phyloP scores from a whole-genome alignment of 2,888 invertebrate genomes.

The Exephanes ischioxanthus region DNA sequence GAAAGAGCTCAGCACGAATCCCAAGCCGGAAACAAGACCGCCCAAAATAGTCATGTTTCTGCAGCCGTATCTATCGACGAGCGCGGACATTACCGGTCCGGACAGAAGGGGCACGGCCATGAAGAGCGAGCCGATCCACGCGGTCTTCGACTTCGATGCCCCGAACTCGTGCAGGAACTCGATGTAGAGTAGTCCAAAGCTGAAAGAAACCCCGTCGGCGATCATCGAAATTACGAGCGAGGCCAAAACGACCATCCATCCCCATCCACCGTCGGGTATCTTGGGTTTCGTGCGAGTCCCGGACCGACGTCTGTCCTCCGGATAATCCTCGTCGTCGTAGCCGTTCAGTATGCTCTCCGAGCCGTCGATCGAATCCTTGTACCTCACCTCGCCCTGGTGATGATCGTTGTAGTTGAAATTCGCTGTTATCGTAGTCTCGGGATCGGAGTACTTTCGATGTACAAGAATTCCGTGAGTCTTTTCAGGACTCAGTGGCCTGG shows the following conservation, averaged over 20 bases:
- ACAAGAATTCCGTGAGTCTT: constrained; percentile 73
- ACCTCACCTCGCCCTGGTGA: constrained; percentile 85
- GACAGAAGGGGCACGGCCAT: constrained; percentile 95
- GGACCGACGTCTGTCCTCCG: constrained; percentile 69
- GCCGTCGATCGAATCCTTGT: constrained; percentile 86
- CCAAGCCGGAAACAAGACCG: constrained; percentile 90
- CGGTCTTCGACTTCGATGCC: constrained; percentile 93
- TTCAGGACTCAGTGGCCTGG: constrained; percentile 36
- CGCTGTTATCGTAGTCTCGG: constrained; percentile 69
- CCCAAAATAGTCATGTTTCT: constrained; percentile 91
- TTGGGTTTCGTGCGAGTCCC: constrained; percentile 85
- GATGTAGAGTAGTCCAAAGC: constrained; percentile 95
- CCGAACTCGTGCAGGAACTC: constrained; percentile 93
- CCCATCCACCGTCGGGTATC: constrained; percentile 94
- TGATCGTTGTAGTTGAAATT: constrained; percentile 82
- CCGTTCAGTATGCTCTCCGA: constrained; percentile 85
- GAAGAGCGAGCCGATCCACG: constrained; percentile 96
- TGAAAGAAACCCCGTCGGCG: constrained; percentile 97
- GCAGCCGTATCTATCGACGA: constrained; percentile 95
- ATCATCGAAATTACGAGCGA: constrained; percentile 95
- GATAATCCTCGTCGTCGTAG: constrained; percentile 81
- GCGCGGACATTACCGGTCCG: constrained; percentile 93
- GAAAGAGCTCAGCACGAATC: constrained; percentile 91
- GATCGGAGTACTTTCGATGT: constrained; percentile 69
- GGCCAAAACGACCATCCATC: constrained; percentile 95